Conservation (phyloP, 2,797 vertebrate genomes). For the Pelodytes ibericus region DNA sequence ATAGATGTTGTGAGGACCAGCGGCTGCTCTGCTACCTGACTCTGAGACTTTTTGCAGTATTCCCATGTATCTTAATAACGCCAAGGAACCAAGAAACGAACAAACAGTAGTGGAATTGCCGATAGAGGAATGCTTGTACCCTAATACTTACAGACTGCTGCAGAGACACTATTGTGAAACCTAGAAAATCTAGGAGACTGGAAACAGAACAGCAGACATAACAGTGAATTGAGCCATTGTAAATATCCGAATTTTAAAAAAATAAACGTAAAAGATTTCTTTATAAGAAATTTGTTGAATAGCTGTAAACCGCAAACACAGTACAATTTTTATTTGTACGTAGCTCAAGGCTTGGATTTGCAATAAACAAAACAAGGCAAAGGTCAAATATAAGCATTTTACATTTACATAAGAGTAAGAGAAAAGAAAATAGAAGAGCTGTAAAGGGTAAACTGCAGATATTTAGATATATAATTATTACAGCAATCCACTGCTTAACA, state of each 20-base stretch:
- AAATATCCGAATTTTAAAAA: constrained; percentile 64
- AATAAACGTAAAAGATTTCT: constrained; percentile 66
- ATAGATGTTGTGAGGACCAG: fast-evolving
- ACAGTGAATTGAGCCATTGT: constrained; percentile 78
- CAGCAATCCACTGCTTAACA: too few relatives aligned
- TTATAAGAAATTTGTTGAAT: constrained; percentile 75
- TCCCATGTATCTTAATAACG: constrained; percentile 52
- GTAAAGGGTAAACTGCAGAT: too few relatives aligned
- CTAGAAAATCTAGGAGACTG: constrained; percentile 63
- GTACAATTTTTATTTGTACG: constrained; percentile 47
- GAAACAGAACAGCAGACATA: constrained; percentile 62
- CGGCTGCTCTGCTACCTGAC: constrained; percentile 9
- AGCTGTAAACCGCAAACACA: constrained; percentile 72
- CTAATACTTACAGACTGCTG: constrained; percentile 58
- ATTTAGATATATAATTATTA: too few relatives aligned
- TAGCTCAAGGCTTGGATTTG: constrained; percentile 14
- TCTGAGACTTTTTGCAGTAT: constrained; percentile 64
- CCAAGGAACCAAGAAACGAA: constrained; percentile 49
- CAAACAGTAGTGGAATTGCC: constrained; percentile 50
- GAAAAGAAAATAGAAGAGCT: background rate
- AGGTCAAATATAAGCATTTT: constrained; percentile 39
- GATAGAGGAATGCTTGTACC: constrained; percentile 53
- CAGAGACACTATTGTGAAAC: constrained; percentile 63
- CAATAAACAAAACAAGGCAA: constrained; percentile 17
- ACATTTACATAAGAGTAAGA: too few relatives aligned